phyloP scores from a whole-genome alignment of 2,113 vertebrate genomes.

The Pterocles burchelli region DNA sequence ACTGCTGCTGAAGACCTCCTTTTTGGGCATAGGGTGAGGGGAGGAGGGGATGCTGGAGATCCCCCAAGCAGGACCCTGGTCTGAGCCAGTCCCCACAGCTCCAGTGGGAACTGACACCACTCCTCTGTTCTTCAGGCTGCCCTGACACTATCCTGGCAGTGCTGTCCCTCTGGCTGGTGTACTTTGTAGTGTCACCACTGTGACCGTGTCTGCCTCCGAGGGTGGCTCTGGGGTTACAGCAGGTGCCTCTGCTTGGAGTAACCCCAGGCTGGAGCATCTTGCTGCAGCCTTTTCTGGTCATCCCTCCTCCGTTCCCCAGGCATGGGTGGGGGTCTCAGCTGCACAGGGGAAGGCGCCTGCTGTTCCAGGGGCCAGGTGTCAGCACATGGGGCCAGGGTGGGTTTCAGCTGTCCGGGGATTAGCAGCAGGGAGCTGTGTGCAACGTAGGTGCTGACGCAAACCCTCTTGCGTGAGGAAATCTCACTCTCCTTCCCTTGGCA shows the following conservation, averaged over 20 bases:
- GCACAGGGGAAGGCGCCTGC: neutral
- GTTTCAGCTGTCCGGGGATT: neutral
- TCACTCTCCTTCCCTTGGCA: neutral
- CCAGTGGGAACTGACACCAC: neutral
- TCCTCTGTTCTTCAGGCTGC: neutral
- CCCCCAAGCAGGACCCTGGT: neutral
- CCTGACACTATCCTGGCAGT: neutral
- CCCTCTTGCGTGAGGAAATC: neutral
- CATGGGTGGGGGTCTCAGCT: neutral
- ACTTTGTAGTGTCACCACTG: neutral
- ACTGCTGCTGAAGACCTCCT: neutral
- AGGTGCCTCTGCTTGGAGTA: neutral
- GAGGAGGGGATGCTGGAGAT: neutral
- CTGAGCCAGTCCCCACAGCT: neutral
- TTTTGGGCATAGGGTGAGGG: neutral
- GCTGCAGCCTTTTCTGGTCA: conserved; percentile 25
- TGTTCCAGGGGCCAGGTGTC: neutral
- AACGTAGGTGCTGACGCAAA: neutral
- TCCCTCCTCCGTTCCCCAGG: neutral
- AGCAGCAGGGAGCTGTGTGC: neutral
- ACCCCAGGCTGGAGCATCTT: neutral
- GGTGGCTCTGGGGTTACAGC: neutral
- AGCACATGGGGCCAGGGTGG: neutral
- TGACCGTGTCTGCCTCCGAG: rapidly evolving
- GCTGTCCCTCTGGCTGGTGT: neutral